A percentile compares a stretch with the other conserved stretches of the same genome.
phyloP scores from a whole-genome alignment of 2,113 vertebrate genomes.

The Ammodytes marinus region DNA sequence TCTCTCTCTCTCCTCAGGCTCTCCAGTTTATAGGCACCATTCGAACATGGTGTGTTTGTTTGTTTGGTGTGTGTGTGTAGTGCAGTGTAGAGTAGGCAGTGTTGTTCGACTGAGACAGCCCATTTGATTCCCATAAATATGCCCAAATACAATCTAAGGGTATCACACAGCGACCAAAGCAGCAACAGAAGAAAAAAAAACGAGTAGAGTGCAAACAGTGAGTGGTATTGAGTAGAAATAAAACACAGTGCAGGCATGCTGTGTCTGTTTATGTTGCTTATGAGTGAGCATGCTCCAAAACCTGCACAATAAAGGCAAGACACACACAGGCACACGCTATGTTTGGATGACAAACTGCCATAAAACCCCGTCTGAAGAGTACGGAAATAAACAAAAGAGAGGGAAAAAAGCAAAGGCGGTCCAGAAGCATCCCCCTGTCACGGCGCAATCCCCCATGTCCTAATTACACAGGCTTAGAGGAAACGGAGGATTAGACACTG shows the following conservation, averaged over 20 bases:
- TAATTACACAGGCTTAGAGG: slow-evolving; percentile 87
- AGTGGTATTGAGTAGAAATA: slow-evolving; percentile 46
- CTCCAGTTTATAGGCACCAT: slow-evolving; percentile 9
- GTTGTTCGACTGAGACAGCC: slow-evolving; percentile 49
- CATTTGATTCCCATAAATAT: slow-evolving; percentile 61
- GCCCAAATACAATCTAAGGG: slow-evolving; percentile 49
- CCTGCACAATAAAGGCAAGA: slow-evolving; percentile 38
- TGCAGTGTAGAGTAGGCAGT: slow-evolving; percentile 3
- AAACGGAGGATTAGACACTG: slow-evolving; percentile 82
- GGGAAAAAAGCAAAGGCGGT: slow-evolving; percentile 58
- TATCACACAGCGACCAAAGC: slow-evolving; percentile 50
- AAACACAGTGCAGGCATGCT: slow-evolving; percentile 55
- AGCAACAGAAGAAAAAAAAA: slow-evolving; percentile 8
- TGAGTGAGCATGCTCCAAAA: slow-evolving; percentile 61
- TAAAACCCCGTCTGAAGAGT: slow-evolving; percentile 65
- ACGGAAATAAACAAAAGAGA: slow-evolving; percentile 68
- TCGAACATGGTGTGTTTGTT: slow-evolving; percentile 17
- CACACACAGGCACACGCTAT: slow-evolving; percentile 46
- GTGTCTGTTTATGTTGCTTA: slow-evolving; percentile 68
- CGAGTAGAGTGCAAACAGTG: slow-evolving; percentile 43
- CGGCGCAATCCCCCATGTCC: slow-evolving; percentile 83
- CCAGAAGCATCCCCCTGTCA: slow-evolving; percentile 78
- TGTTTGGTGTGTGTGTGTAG: slow-evolving; percentile 7
- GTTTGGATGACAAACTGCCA: slow-evolving; percentile 75
- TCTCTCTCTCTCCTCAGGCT: slow-evolving; percentile 17